phyloP scores from a whole-genome alignment of 1,140 invertebrate species.

The Drosophila baimaii region DNA sequence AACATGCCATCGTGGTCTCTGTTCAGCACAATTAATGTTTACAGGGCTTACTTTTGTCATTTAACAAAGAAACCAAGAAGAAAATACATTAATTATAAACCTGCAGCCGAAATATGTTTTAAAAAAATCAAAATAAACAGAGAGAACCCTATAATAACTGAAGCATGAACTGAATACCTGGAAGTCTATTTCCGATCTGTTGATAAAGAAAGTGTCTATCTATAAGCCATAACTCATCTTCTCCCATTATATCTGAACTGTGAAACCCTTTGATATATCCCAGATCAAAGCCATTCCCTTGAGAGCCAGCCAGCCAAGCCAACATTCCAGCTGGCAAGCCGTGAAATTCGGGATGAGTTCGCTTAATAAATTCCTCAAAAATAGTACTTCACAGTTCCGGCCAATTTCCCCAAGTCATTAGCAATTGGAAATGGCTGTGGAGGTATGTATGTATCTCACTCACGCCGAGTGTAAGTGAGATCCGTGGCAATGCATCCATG shows the following conservation, averaged over 20 bases:
- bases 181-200: background rate
- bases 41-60: conserved; percentile 18
- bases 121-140: background rate
- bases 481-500: conserved; percentile 30
- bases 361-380: conserved; percentile 42
- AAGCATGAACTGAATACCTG: background rate
- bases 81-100: conserved; percentile 14
- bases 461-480: conserved; percentile 28
- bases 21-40: conserved; percentile 20
- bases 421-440: conserved; percentile 42
- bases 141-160: background rate
- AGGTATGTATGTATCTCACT: too few species aligned
- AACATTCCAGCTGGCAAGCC: conserved; percentile 12
- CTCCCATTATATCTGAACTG: background rate
- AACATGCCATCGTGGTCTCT: conserved; percentile 10
- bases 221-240: background rate
- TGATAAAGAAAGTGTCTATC: background rate
- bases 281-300: background rate
- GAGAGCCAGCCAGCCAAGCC: background rate
- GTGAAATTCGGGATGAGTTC: conserved; percentile 35
- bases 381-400: conserved; percentile 28
- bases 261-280: background rate
- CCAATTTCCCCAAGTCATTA: conserved; percentile 41
- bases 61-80: conserved; percentile 2
- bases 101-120: conserved; percentile 10